phyloP scores from a whole-genome alignment of 1,140 invertebrate genomes.

The Drosophila varians region DNA sequence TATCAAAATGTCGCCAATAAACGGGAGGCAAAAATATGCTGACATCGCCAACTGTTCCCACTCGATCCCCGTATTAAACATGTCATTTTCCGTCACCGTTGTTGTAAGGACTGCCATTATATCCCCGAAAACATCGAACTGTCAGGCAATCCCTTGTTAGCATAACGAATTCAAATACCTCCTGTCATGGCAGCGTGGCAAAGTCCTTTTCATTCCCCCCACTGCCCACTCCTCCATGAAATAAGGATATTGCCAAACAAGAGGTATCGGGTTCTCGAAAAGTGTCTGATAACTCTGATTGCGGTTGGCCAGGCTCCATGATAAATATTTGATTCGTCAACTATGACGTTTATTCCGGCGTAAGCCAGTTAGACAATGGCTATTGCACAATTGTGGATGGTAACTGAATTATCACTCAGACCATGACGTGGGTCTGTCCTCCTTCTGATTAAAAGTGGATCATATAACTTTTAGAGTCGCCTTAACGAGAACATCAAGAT shows the following conservation, averaged over 20 bases:
- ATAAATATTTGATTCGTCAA: constrained; percentile 66
- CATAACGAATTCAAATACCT: constrained; percentile 49
- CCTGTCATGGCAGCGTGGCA: constrained; percentile 35
- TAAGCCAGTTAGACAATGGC: constrained; percentile 17
- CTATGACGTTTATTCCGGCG: neutral
- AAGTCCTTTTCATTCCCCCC: constrained; percentile 10
- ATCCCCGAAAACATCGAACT: constrained; percentile 15
- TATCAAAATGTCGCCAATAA: constrained; percentile 72
- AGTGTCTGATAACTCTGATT: constrained; percentile 13
- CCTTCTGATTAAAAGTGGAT: constrained; percentile 11
- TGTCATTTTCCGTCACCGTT: constrained; percentile 53
- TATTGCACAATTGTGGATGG: constrained; percentile 11
- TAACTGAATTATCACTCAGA: constrained; percentile 24
- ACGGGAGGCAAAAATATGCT: constrained; percentile 66
- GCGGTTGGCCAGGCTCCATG: constrained; percentile 48
- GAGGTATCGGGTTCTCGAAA: neutral
- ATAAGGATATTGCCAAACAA: constrained; percentile 22
- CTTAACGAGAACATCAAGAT: constrained; percentile 31
- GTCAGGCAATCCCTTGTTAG: constrained; percentile 39
- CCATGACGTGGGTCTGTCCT: neutral
- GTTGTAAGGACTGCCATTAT: neutral
- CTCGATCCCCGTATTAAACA: constrained; percentile 54
- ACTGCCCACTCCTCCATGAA: neutral
- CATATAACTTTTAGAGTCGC: constrained; percentile 20
- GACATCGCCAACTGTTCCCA: constrained; percentile 74